Evolutionary conservation across 2,113 vertebrate species (phyloP), one percentile per base, ranked within the genome.

Genomic region (Noturus placidus): DNA sequence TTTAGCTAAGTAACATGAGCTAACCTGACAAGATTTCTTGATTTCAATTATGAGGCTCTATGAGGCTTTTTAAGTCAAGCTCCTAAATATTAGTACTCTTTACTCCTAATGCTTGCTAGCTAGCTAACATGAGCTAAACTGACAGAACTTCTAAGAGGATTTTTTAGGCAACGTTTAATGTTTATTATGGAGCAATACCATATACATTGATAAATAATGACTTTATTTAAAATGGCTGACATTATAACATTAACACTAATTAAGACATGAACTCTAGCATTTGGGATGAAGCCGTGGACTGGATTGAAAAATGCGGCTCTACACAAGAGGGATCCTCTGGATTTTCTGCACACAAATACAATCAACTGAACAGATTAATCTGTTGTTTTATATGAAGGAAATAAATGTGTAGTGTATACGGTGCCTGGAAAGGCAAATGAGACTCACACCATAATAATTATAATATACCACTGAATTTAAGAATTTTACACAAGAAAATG

Each of bases 331-430:
- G 15, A 56, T 84, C 50, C 46, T 70, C 17, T 13, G 19, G 30
- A 56, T 19, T 5, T 11, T 4, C 33, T 22, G 42, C 61, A 83
- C 27, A 30, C 42, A 8, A 54, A 13, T 6, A 82, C 35, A 17
- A 42, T 42, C 59, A 38, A 63, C 61, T 52, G 61, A 27, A 56
- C 50, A 84, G n/a, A 70, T 56, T 4, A 84, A 59, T 74, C 69
- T 19, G 52, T 67, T 85, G 67, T 85, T 72, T 85, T 74, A 85
- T 74, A 74, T 74, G 69, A 85, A 85, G 83, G 83, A 74, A 67
- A 35, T 1, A 30, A 63, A 82, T 3, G 57, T 46, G 35, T 27
- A 63, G 38, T 20, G 27, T 1, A 2, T 30, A 17, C 7, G 3
- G 50, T 20, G n/a, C 14, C 5, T 6, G 30, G 25, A 27, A 78